Conservation (phyloP, 2,113 vertebrate species). For the Tragelaphus imberbis region DNA sequence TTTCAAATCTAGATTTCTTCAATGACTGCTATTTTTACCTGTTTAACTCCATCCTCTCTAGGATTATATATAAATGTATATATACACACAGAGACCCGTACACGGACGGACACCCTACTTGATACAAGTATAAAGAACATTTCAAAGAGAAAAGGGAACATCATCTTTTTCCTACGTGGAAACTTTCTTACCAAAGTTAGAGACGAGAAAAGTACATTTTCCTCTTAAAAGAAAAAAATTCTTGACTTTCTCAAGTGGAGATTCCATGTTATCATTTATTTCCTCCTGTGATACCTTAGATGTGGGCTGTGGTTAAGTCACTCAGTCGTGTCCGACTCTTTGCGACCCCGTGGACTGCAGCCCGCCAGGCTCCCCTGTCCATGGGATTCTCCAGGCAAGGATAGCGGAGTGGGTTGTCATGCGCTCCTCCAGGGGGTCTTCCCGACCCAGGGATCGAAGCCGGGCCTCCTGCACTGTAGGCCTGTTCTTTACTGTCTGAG, state of each 20-base stretch:
- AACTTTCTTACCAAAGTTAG: background rate
- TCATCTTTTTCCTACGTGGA: background rate
- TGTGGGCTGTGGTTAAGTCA: background rate
- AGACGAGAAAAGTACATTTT: background rate
- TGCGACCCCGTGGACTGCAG: background rate
- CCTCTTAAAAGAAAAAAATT: background rate
- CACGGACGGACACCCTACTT: background rate
- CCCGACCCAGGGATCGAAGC: background rate
- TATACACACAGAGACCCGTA: background rate
- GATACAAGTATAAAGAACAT: rapidly evolving
- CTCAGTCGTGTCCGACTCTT: background rate
- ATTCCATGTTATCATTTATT: background rate
- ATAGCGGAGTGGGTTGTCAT: background rate
- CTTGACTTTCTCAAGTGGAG: background rate
- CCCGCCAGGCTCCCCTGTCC: background rate
- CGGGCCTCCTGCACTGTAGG: background rate
- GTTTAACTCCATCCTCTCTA: background rate
- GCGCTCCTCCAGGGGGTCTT: background rate
- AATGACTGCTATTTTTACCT: background rate
- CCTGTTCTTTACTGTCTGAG: background rate
- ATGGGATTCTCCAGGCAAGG: background rate
- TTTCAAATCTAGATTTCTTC: background rate
- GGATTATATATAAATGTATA: background rate
- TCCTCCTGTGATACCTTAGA: background rate
- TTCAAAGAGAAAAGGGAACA: background rate